Percentiles rank a stretch among this genome's conserved stretches.
Evolutionary conservation across 1,140 invertebrate genomes (phyloP).

Genomic region (Brachionus rotundiformis): DNA sequence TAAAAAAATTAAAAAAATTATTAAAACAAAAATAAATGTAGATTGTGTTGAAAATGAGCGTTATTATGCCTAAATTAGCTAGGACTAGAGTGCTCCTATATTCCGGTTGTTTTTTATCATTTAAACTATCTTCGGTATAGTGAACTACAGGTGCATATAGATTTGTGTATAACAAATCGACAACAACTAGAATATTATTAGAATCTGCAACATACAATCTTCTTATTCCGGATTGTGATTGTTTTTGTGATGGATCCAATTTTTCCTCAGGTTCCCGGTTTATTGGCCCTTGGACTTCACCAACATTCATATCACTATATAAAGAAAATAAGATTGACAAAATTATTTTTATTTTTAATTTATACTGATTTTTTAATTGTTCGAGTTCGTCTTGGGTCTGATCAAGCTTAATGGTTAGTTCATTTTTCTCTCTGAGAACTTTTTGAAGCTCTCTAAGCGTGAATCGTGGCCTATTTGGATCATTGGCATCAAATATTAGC

Average conservation of each 20-base stretch:
- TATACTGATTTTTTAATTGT: conserved; percentile 68
- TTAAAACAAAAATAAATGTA: conserved; percentile 41
- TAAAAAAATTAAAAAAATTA: conserved; percentile 29
- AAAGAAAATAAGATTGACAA: neutral
- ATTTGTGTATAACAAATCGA: conserved; percentile 36
- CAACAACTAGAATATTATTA: conserved; percentile 42
- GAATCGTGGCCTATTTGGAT: conserved; percentile 37
- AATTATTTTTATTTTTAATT: conserved; percentile 29
- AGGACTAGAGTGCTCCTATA: neutral
- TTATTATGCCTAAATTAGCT: neutral
- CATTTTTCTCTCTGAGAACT: conserved; percentile 45
- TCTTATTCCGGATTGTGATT: conserved; percentile 79
- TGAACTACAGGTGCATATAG: neutral
- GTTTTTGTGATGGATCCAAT: conserved; percentile 66
- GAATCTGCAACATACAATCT: conserved; percentile 78
- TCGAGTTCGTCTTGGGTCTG: conserved; percentile 64
- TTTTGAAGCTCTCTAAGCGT: conserved; percentile 45
- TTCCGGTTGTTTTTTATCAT: neutral
- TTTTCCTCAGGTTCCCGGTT: conserved; percentile 94
- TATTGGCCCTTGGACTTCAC: conserved; percentile 82
- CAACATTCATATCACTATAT: neutral
- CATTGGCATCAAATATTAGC: conserved; percentile 37
- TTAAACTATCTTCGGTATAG: neutral
- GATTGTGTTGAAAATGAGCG: neutral
- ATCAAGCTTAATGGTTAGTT: conserved; percentile 38